Conservation (phyloP, 1,140 invertebrate genomes). For the Nebria ingens region DNA sequence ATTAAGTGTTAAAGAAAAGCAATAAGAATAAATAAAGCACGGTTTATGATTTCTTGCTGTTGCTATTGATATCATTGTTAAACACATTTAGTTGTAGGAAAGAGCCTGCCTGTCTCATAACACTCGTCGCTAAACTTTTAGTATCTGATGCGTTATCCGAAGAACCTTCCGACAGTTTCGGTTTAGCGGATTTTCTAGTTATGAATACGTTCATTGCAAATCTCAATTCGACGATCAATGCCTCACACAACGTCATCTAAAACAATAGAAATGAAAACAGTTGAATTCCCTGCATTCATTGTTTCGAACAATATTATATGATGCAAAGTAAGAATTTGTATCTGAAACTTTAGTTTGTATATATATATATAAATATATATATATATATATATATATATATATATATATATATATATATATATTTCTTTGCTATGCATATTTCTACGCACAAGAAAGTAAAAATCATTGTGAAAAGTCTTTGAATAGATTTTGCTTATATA, state of each 20-base stretch:
- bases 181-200: slow-evolving; percentile 46
- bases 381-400: too few relatives aligned
- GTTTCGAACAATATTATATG: slow-evolving; percentile 7
- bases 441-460: too few relatives aligned
- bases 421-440: too few relatives aligned
- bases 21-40: too few relatives aligned
- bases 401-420: too few relatives aligned
- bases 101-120: neutral
- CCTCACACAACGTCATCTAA: slow-evolving; percentile 49
- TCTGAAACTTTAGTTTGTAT: too few relatives aligned
- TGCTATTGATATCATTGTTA: neutral
- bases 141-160: slow-evolving; percentile 1
- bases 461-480: too few relatives aligned
- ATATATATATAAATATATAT: too few relatives aligned
- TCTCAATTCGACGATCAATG: slow-evolving; percentile 47
- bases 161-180: neutral
- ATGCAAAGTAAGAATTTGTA: neutral
- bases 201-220: slow-evolving; percentile 53
- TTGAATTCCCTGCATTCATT: neutral
- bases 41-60: neutral
- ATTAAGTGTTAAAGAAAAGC: too few relatives aligned
- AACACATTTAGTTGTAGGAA: slow-evolving; percentile 10
- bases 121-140: neutral
- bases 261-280: slow-evolving; percentile 16
- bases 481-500: too few relatives aligned